phyloP scores from a whole-genome alignment of 2,113 vertebrate species.

The Oxyruncus cristatus region DNA sequence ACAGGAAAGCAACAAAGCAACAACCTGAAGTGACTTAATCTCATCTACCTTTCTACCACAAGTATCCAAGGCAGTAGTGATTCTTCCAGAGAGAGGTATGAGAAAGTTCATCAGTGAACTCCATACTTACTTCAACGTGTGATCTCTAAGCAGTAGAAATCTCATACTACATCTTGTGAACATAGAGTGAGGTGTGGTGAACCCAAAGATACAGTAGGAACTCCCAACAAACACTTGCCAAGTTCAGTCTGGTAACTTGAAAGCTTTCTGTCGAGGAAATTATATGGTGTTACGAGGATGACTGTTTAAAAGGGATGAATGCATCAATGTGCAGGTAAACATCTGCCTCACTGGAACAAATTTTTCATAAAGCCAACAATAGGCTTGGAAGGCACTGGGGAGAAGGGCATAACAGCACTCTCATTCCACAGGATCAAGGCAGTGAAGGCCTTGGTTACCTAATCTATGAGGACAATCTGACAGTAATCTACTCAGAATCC shows the following conservation, averaged over 20 bases:
- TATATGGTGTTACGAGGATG: not conserved
- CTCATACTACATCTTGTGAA: not conserved
- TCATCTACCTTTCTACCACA: not conserved
- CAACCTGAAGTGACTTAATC: not conserved
- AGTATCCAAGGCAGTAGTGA: not conserved
- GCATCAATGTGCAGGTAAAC: not conserved
- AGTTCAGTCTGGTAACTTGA: not conserved
- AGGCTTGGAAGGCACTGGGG: not conserved
- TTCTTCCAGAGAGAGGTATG: not conserved
- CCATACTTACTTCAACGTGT: fast-evolving
- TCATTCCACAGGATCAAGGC: not conserved
- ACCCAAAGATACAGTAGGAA: not conserved
- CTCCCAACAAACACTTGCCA: not conserved
- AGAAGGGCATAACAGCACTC: not conserved
- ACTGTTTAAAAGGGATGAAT: not conserved
- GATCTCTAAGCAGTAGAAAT: not conserved
- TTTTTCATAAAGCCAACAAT: not conserved
- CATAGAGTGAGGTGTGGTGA: not conserved
- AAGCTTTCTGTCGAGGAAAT: not conserved
- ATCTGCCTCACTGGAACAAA: not conserved
- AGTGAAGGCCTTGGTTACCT: not conserved
- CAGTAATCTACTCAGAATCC: not conserved
- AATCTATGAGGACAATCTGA: not conserved
- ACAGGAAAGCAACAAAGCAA: not conserved
- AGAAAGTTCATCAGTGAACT: not conserved